phyloP scores from a whole-genome alignment of 2,113 vertebrate genomes.

The Leucopsar rothschildi region DNA sequence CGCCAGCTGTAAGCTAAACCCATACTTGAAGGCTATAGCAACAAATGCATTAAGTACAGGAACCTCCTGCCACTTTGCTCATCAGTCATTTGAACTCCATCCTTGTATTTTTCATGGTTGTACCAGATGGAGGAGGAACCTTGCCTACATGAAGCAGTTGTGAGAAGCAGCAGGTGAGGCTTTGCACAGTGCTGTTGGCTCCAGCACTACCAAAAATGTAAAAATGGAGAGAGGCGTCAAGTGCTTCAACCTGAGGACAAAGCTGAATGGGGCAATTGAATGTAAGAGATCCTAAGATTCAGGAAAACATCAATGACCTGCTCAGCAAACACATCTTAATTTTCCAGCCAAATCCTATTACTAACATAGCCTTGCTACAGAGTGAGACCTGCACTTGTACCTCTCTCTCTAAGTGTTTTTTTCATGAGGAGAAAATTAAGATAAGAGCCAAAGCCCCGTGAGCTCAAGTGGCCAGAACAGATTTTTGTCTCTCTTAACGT shows the following conservation, averaged over 20 bases:
- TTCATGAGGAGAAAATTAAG: not conserved
- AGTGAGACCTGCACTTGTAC: not conserved
- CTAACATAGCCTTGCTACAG: not conserved
- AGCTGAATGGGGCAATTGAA: not conserved
- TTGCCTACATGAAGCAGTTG: not conserved
- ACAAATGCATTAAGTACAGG: not conserved
- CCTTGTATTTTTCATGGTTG: not conserved
- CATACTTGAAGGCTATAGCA: not conserved
- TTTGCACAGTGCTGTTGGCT: not conserved
- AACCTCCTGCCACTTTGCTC: not conserved
- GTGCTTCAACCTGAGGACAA: rapidly evolving
- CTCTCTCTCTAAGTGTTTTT: not conserved
- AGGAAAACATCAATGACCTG: not conserved
- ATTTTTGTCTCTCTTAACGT: not conserved
- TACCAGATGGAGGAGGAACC: not conserved
- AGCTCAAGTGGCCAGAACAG: not conserved
- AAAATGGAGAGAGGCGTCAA: not conserved
- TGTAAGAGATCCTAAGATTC: not conserved
- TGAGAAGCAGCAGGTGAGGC: not conserved
- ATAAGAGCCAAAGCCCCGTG: not conserved
- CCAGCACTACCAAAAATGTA: not conserved
- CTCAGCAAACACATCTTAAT: not conserved
- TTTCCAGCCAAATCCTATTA: not conserved
- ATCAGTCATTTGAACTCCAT: not conserved
- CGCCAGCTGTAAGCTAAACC: not conserved